These are phyloP conservation scores for Cariama cristata DNA, from an alignment of 2,113 vertebrate genomes.

Conservation along the genomic window DNA sequence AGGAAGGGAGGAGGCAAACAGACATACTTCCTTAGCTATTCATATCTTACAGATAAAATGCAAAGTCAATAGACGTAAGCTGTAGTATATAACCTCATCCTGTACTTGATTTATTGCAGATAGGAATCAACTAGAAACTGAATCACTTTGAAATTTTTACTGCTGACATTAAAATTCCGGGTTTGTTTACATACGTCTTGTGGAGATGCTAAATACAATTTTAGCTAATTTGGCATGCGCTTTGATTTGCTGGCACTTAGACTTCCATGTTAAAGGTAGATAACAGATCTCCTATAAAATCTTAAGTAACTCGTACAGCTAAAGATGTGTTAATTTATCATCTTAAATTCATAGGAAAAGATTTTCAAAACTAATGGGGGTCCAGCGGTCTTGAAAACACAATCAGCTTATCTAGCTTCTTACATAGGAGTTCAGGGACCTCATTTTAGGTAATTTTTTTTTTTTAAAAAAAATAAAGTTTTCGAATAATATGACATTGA, in stretches of 20 bases:
- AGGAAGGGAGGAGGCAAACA: slow-evolving; percentile 75
- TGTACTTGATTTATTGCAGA: slow-evolving; percentile 88
- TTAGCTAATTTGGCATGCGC: slow-evolving; percentile 43
- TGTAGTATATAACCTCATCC: slow-evolving; percentile 83
- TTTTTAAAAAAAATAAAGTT: neutral
- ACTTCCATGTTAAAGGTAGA: slow-evolving; percentile 13
- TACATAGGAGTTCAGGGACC: neutral
- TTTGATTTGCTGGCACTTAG: slow-evolving; percentile 29
- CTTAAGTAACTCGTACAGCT: slow-evolving; percentile 4
- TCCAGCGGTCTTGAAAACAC: neutral
- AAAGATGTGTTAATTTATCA: slow-evolving; percentile 19
- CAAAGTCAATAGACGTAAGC: slow-evolving; percentile 84
- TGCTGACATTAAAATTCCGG: slow-evolving; percentile 81
- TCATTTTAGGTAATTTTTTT: neutral
- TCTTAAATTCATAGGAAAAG: neutral
- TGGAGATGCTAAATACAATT: slow-evolving; percentile 59
- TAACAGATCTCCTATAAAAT: slow-evolving; percentile 20
- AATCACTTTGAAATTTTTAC: slow-evolving; percentile 82
- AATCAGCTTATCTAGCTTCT: neutral
- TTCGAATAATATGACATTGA: neutral
- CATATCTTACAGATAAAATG: slow-evolving; percentile 81
- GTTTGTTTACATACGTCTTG: slow-evolving; percentile 59
- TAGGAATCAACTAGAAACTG: slow-evolving; percentile 82
- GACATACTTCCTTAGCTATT: slow-evolving; percentile 74
- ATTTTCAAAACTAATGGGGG: slow-evolving; percentile 15